Evolutionary conservation across 2,888 invertebrate genomes (phyloP), one percentile per base, ranked within the genome.

Genomic region (Diachrysia chrysitis): DNA sequence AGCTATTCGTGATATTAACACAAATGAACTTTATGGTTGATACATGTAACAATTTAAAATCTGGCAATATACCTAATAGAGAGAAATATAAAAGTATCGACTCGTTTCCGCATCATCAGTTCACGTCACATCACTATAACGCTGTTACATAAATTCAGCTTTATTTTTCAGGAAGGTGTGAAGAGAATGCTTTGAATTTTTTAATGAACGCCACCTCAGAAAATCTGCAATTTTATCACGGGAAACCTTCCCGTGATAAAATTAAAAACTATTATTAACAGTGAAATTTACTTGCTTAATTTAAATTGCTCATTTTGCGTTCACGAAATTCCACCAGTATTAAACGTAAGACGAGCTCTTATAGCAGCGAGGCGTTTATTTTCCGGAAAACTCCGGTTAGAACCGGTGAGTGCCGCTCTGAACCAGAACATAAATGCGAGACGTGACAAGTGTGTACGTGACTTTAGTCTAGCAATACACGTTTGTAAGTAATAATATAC

Each of bases 401-500:
- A 71, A 70, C 78, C 66, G 73, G 76, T 77, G 74, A 70, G 73
- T 67, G 65, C 75, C 72, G 74, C 77, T 70, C 71, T 63, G 69
- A 73, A 71, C 75, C 61, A 65, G 69, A 77, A 81, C 81, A 74
- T 78, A 81, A 81, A 79, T 61, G 71, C 55, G 72, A 71, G 19
- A 83, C 86, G 86, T 85, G 85, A 83, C 81, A 76, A 81, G 82
- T 84, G 72, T 78, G 79, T 78, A 86, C 85, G 87, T 86, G 85
- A 79, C 78, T 78, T 73, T 76, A 76, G 70, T 61, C 63, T 71
- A 66, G 65, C 70, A 57, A 63, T 73, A 65, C 66, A 62, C 32
- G 63, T 65, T 65, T 78, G 64, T 81, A 35, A 25, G 58, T 63
- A 56, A 56, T 63, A 68, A 75, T 64, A 68, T 69, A 63, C 58